Evolutionary conservation across 1,140 invertebrate species (phyloP), one percentile per base, ranked within the genome.

Genomic region (Helicoverpa armigera): DNA sequence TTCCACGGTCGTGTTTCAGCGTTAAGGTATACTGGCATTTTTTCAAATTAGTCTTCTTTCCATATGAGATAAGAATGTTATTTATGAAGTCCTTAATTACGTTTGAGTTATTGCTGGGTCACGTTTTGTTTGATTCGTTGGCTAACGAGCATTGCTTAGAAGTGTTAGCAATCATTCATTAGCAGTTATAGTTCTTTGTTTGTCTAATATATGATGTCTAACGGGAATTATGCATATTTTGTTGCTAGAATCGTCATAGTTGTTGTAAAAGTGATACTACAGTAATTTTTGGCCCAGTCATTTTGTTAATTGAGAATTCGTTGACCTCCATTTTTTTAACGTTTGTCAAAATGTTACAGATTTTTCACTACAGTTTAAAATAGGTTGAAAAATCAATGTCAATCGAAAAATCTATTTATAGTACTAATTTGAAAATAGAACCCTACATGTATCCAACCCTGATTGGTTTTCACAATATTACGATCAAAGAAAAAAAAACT

Each of bases 31-130:
- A 82, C 83, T 70, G 79, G 56, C 77, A 82, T 80, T 85, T 76
- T 85, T 82, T 85, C 81, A 85, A 81, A 85, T 84, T 84, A 84
- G 80, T 84, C 70, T 75, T 75, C 50, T 67, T 79, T 60, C 67
- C 53, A 73, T 72, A 79, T 23, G 35, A 77, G 75, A 77, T 54
- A 76, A 76, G 61, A 23, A 54, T 31, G 60, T 76, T 70, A 70
- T 70, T 70, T 70, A 70, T 70, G 67, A 70, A 70, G 18, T 53
- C 50, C 67, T 31, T 70, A 70, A 70, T 70, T 54, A 70, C 67
- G 50, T 51, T 54, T 70, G 67, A 70, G 67, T 70, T 53, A 70
- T 54, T 29, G 67, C 13, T 3, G n/a, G 43, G 50, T 53, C 12
- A 53, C 16, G 18, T 50, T 70, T 70, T 18, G 11, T 70, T 18